phyloP scores from a whole-genome alignment of 1,140 invertebrate genomes.

The Scaptomyza graminum region DNA sequence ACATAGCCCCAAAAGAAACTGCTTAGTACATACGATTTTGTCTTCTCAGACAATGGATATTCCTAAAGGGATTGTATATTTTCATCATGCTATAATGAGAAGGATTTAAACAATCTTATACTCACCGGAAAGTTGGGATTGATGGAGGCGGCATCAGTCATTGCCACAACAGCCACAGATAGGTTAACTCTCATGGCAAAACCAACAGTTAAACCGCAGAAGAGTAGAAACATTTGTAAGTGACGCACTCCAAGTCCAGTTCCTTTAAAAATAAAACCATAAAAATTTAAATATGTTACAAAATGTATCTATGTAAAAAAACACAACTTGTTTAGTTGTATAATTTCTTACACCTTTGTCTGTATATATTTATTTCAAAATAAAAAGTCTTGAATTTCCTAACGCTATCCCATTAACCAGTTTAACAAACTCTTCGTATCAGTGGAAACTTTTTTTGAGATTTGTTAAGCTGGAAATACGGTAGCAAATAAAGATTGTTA shows the following conservation, averaged over 20 bases:
- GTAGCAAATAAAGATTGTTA: conserved; percentile 73
- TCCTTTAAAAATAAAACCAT: neutral
- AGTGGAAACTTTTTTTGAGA: conserved; percentile 12
- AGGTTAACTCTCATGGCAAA: conserved; percentile 87
- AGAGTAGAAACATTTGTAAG: conserved; percentile 86
- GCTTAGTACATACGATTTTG: conserved; percentile 84
- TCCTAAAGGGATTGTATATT: conserved; percentile 7
- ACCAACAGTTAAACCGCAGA: conserved; percentile 85
- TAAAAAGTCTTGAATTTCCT: too few species aligned
- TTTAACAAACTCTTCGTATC: neutral
- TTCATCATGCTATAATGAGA: neutral
- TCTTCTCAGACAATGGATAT: conserved; percentile 38
- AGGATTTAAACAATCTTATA: conserved; percentile 17
- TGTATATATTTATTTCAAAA: too few species aligned
- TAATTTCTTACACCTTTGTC: too few species aligned
- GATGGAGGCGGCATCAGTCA: conserved; percentile 84
- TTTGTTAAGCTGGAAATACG: neutral
- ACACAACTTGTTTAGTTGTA: too few species aligned
- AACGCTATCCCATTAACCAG: neutral
- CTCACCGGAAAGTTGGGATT: conserved; percentile 62
- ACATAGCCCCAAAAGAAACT: conserved; percentile 87
- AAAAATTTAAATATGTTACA: too few species aligned
- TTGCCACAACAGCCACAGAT: conserved; percentile 88
- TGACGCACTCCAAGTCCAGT: conserved; percentile 84
- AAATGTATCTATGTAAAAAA: too few species aligned